Evolutionary conservation across 2,113 vertebrate species (phyloP).

Genomic region (Chauna torquata): DNA sequence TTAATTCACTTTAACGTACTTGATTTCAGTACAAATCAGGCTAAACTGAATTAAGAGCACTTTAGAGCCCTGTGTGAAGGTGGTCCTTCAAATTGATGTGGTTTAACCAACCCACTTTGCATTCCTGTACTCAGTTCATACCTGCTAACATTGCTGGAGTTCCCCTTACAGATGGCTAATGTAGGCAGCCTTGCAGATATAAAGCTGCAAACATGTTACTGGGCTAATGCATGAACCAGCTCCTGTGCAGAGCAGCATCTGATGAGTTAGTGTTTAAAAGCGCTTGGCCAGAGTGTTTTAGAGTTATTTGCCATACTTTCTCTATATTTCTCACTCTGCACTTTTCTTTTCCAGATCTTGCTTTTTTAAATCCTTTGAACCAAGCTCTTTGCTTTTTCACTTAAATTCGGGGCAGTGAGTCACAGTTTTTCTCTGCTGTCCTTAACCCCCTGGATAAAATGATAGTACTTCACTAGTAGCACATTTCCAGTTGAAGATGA

Average conservation of each 20-base stretch:
- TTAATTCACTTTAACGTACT: slow-evolving; percentile 40
- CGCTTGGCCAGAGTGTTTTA: background rate
- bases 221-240: background rate
- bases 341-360: background rate
- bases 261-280: background rate
- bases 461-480: background rate
- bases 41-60: slow-evolving; percentile 48
- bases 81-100: background rate
- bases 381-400: background rate
- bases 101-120: background rate
- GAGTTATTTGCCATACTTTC: background rate
- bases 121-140: background rate
- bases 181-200: background rate
- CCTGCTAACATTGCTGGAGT: background rate
- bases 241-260: background rate
- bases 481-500: background rate
- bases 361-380: background rate
- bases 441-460: background rate
- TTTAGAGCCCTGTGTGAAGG: background rate
- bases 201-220: background rate
- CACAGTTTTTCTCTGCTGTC: background rate
- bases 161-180: background rate
- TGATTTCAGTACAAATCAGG: slow-evolving; percentile 28
- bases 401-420: background rate
- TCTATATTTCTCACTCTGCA: accelerated